phyloP scores from a whole-genome alignment of 2,888 invertebrate genomes.

The Mythimna lalbum region DNA sequence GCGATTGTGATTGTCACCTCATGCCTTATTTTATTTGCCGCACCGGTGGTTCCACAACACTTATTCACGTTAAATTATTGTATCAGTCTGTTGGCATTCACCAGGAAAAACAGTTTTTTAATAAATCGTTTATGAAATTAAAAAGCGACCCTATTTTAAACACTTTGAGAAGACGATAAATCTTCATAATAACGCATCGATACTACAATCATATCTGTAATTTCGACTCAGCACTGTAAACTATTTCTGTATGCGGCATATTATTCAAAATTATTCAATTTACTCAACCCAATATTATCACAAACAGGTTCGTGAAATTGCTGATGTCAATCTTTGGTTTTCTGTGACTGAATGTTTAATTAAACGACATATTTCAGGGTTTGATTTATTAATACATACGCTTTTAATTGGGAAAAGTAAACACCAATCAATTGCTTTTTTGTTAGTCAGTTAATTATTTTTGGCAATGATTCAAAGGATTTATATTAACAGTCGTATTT shows the following conservation, averaged over 20 bases:
- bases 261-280: constrained; percentile 52
- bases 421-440: constrained; percentile 18
- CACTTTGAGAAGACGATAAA: constrained; percentile 18
- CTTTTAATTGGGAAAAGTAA: constrained; percentile 26
- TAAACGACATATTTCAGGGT: constrained; percentile 15
- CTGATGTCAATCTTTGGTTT: constrained; percentile 25
- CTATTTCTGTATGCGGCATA: constrained; percentile 21
- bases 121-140: neutral
- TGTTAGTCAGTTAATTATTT: constrained; percentile 12
- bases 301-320: constrained; percentile 33
- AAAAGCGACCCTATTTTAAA: constrained; percentile 25
- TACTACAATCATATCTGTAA: constrained; percentile 22
- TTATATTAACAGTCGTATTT: neutral
- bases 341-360: constrained; percentile 28
- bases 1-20: constrained; percentile 69
- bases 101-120: neutral
- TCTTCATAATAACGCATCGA: constrained; percentile 36
- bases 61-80: constrained; percentile 33
- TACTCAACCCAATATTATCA: constrained; percentile 24
- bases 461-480: neutral
- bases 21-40: constrained; percentile 59
- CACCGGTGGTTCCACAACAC: constrained; percentile 38
- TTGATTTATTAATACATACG: constrained; percentile 14
- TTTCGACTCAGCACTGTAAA: constrained; percentile 31
- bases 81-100: constrained; percentile 3